Percentiles rank a stretch among this genome's conserved stretches.
phyloP scores from a whole-genome alignment of 2,888 invertebrate genomes.

The Hemaris fuciformis region DNA sequence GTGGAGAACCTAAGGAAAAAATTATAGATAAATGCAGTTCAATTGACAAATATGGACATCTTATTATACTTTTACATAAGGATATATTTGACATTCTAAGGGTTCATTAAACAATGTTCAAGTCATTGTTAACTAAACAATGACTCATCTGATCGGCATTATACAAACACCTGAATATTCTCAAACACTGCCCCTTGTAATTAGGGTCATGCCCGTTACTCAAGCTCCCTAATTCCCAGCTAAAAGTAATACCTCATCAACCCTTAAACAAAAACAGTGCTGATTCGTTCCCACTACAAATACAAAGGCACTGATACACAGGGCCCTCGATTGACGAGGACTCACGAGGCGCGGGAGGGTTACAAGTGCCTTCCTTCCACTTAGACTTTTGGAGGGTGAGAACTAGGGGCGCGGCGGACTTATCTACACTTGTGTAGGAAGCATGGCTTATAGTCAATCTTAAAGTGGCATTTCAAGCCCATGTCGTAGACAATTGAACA shows the following conservation, averaged over 20 bases:
- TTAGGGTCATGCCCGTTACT: background rate
- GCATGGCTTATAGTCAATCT: background rate
- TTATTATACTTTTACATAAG: no score
- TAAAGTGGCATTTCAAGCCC: no score
- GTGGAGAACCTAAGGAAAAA: no score
- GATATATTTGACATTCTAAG: no score
- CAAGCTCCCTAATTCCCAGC: background rate
- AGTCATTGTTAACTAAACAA: no score
- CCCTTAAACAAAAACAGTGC: constrained; percentile 9
- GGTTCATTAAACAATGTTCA: no score
- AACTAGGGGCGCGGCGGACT: constrained; percentile 8
- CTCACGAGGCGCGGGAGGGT: constrained; percentile 33
- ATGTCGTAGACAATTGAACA: no score
- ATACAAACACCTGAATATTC: no score
- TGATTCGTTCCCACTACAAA: constrained; percentile 15
- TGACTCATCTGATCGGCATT: no score
- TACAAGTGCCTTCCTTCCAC: constrained; percentile 42
- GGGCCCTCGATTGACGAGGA: constrained; percentile 32
- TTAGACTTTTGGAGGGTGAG: constrained; percentile 38
- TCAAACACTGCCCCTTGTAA: no score
- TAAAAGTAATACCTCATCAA: background rate
- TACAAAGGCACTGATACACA: constrained; percentile 26
- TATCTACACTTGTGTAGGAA: background rate
- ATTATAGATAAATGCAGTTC: no score
- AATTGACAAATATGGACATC: no score